Evolutionary conservation across 2,888 invertebrate genomes (phyloP), one percentile per base, ranked within the genome.

Genomic region (Zonitis immaculata): DNA sequence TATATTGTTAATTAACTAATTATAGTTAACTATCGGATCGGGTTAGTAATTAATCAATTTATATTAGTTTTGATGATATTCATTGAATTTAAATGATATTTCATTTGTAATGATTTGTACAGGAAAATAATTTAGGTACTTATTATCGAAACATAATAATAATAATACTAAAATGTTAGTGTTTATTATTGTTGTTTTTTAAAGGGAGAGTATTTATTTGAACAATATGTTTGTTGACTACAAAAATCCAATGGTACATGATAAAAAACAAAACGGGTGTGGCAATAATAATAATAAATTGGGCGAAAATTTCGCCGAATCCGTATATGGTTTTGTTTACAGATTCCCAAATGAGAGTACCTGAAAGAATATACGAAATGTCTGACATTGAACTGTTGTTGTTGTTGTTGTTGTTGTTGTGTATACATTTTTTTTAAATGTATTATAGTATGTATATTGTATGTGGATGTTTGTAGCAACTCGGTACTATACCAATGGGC

Each of bases 331-430:
- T n/a, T 39, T 54, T 54, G 54, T 51, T 54, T 54, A 54, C 54
- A 50, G 51, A 54, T 54, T 54, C 51, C 20, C 50, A n/a, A 42
- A 26, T 45, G 51, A 54, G 54, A 51, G 54, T 54, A 54, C 50
- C 30, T 48, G 51, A 39, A 20, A 54, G 51, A 51, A 51, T 47
- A 28, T 28, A 25, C 45, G 44, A 44, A 27, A 44, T 35, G 50
- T 32, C 54, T 54, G 54, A 54, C 54, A 54, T 54, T 54, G 54
- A 53, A 54, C 51, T 45, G 54, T 49, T 54, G 54, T 54, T 42
- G 50, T 32, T 14, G 14, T 12, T 30, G 12, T 27, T 27, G 27
- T n/a, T n/a, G n/a, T n/a, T n/a, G n/a, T n/a, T 30, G 9, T 27
- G 8, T 27, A 27, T 27, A 27, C 22, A 27, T 30, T 11, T 30